phyloP scores from a whole-genome alignment of 2,888 invertebrate genomes.

The Agrochola macilenta region DNA sequence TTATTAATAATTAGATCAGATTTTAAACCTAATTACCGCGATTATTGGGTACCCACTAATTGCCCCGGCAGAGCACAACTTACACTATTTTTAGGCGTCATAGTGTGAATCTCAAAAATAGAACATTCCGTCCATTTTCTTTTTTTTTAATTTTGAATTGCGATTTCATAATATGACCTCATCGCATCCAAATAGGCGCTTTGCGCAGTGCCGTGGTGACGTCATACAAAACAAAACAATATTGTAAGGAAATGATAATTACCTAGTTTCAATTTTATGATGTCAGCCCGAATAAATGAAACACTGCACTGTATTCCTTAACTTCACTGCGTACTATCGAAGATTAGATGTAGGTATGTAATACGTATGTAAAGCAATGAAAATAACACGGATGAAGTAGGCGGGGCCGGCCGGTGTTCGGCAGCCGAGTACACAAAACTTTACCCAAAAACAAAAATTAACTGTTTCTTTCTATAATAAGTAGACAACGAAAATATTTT shows the following conservation, averaged over 20 bases:
- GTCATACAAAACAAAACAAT: slow-evolving; percentile 19
- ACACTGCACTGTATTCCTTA: neutral
- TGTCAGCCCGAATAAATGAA: neutral
- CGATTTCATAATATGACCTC: slow-evolving; percentile 29
- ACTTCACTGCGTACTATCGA: neutral
- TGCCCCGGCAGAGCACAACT: neutral
- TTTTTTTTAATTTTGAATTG: neutral
- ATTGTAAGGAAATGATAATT: neutral
- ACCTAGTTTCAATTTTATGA: slow-evolving; percentile 15
- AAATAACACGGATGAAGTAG: slow-evolving; percentile 4
- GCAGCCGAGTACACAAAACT: slow-evolving; percentile 2
- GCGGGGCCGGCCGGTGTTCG: slow-evolving; percentile 26
- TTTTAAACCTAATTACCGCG: neutral
- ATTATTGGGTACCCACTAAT: neutral
- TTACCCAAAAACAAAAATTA: neutral
- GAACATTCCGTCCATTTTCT: slow-evolving; percentile 4
- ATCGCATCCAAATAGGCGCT: slow-evolving; percentile 11
- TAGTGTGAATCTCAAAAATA: slow-evolving; percentile 28
- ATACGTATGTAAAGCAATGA: neutral
- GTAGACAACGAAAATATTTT: neutral
- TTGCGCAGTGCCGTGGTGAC: slow-evolving; percentile 16
- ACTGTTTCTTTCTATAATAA: neutral
- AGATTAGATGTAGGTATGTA: neutral
- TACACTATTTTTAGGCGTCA: slow-evolving; percentile 2
- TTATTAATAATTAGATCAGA: neutral